Conservation (phyloP, 1,140 invertebrate genomes). For the Drosophila orena region DNA sequence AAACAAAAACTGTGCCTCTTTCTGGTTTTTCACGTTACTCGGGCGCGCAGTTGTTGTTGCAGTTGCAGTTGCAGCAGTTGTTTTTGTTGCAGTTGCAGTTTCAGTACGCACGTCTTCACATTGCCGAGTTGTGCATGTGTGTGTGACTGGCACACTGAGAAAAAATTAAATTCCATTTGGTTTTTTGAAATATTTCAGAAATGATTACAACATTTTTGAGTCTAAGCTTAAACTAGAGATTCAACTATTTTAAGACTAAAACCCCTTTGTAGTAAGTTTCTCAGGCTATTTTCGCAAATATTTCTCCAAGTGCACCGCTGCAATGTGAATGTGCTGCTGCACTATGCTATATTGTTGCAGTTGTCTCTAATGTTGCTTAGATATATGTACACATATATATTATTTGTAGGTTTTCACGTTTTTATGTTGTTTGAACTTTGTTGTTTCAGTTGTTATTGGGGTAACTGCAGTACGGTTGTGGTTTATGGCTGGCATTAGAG, state of each 20-base stretch:
- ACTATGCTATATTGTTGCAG: slow-evolving; percentile 62
- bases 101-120: slow-evolving; percentile 75
- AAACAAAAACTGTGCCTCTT: slow-evolving; percentile 70
- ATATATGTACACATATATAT: slow-evolving; percentile 14
- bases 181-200: background rate
- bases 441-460: slow-evolving; percentile 26
- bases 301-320: background rate
- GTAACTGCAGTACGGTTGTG: slow-evolving; percentile 17
- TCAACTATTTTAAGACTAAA: background rate
- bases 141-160: slow-evolving; percentile 4
- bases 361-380: slow-evolving; percentile 55
- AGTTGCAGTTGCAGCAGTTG: slow-evolving; percentile 36
- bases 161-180: background rate
- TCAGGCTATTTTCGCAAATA: background rate
- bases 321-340: slow-evolving; percentile 55
- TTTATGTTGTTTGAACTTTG: slow-evolving; percentile 66
- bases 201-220: background rate
- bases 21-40: slow-evolving; percentile 77
- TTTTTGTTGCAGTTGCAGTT: slow-evolving; percentile 52
- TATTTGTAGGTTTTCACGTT: slow-evolving; percentile 62
- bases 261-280: background rate
- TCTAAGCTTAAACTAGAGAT: background rate
- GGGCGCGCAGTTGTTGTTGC: slow-evolving; percentile 51
- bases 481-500: slow-evolving; percentile 9
- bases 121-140: slow-evolving; percentile 33